A percentile compares a stretch with the other conserved stretches of the same genome.
Evolutionary conservation across 2,113 vertebrate species (phyloP).

Genomic region (Rhadina sibilatrix): DNA sequence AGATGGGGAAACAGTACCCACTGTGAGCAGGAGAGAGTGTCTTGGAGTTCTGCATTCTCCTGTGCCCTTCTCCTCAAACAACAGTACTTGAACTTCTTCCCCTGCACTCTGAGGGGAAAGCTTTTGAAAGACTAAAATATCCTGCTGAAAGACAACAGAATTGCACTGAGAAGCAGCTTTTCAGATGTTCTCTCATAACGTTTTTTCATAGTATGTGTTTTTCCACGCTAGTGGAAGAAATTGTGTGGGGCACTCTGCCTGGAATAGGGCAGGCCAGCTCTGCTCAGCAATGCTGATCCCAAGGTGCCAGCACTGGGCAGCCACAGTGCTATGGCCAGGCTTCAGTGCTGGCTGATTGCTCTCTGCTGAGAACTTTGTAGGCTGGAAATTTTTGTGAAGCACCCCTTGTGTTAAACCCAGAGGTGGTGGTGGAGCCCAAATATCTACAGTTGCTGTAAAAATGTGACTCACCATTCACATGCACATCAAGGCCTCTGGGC

Average conservation of each 20-base stretch:
- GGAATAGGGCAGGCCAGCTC: not conserved
- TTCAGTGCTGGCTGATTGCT: not conserved
- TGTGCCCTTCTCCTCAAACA: not conserved
- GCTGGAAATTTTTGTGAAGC: not conserved
- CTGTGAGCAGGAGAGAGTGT: not conserved
- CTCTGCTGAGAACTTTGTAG: not conserved
- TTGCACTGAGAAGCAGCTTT: not conserved
- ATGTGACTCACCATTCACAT: not conserved
- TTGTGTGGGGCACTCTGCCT: accelerated
- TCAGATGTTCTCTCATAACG: not conserved
- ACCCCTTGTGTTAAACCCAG: not conserved
- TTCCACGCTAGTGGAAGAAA: not conserved
- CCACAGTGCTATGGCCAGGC: accelerated
- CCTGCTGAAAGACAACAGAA: not conserved
- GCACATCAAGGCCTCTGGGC: not conserved
- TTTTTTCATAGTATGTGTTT: not conserved
- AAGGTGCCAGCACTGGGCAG: not conserved
- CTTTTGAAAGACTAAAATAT: not conserved
- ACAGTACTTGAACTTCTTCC: not conserved
- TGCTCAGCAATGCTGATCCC: accelerated
- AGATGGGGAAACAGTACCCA: not conserved
- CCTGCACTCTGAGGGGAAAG: accelerated
- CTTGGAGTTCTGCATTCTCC: not conserved
- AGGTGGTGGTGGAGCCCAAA: not conserved
- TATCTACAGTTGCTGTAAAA: not conserved